These are phyloP conservation scores for Conops quadrifasciatus DNA, from an alignment of 2,888 invertebrate species.

Conservation along the genomic window DNA sequence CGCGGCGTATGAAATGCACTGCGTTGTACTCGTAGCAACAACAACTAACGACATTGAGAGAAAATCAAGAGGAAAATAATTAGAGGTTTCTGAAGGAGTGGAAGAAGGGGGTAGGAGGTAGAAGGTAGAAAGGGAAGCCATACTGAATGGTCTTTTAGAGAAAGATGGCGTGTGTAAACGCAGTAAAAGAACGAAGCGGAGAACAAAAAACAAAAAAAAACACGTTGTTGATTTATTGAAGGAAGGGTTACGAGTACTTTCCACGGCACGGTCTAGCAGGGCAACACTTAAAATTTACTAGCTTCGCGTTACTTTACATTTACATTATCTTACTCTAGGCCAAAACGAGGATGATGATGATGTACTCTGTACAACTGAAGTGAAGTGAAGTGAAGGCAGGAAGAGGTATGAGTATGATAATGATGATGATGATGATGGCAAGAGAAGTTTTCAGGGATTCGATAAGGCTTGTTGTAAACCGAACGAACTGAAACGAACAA, in stretches of 20 bases:
- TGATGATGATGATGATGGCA: no score
- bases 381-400: not conserved
- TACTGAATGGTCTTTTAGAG: not conserved
- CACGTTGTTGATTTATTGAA: not conserved
- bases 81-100: not conserved
- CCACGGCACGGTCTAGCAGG: slow-evolving; percentile 1
- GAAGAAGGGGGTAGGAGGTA: not conserved
- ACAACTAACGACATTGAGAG: not conserved
- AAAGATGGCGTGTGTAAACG: not conserved
- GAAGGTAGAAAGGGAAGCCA: not conserved
- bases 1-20: not conserved
- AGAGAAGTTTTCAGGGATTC: no score
- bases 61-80: not conserved
- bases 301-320: slow-evolving; percentile 3
- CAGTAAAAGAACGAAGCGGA: not conserved
- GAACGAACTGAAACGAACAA: no score
- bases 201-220: not conserved
- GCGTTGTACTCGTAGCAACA: not conserved
- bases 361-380: no score
- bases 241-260: not conserved
- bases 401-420: not conserved
- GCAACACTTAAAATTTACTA: slow-evolving; percentile 24
- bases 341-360: no score
- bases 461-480: no score
- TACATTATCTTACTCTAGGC: no score